These are phyloP conservation scores for Smittia aterrima DNA, from an alignment of 2,888 invertebrate species.

Conservation along the genomic window DNA sequence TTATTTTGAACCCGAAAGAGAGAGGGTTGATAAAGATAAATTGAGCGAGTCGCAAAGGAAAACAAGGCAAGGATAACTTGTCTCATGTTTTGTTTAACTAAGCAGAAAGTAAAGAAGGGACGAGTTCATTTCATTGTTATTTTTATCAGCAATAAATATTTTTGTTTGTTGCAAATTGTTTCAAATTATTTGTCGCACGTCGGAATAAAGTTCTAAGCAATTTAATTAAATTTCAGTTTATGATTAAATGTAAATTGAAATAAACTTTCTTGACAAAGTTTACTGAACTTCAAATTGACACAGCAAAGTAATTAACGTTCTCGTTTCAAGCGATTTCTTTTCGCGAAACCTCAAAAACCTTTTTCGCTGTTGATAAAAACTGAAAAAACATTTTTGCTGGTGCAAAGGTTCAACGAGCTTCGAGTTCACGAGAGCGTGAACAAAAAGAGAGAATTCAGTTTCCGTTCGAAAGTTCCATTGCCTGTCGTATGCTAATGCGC, in stretches of 20 bases:
- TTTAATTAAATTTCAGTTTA: no score
- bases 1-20: not conserved
- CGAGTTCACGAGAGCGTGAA: not conserved
- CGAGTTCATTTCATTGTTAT: no score
- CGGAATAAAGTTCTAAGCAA: not conserved
- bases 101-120: not conserved
- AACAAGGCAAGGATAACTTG: not conserved
- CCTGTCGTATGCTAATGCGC: not conserved
- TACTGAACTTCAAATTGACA: not conserved
- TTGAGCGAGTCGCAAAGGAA: not conserved
- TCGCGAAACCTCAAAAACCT: not conserved
- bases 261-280: not conserved
- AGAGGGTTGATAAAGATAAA: slow-evolving; percentile 12
- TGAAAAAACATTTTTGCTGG: not conserved
- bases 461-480: slow-evolving; percentile 17
- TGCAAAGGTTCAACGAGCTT: not conserved
- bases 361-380: not conserved
- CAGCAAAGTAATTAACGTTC: not conserved
- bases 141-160: slow-evolving; percentile 16
- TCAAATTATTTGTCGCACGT: no score
- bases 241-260: no score
- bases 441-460: not conserved
- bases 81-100: not conserved
- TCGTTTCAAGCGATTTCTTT: not conserved
- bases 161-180: slow-evolving; percentile 2